Evolutionary conservation across 2,797 vertebrate species (phyloP), one percentile per base, ranked within the genome.

Genomic region (Acrocephalus scirpaceus): DNA sequence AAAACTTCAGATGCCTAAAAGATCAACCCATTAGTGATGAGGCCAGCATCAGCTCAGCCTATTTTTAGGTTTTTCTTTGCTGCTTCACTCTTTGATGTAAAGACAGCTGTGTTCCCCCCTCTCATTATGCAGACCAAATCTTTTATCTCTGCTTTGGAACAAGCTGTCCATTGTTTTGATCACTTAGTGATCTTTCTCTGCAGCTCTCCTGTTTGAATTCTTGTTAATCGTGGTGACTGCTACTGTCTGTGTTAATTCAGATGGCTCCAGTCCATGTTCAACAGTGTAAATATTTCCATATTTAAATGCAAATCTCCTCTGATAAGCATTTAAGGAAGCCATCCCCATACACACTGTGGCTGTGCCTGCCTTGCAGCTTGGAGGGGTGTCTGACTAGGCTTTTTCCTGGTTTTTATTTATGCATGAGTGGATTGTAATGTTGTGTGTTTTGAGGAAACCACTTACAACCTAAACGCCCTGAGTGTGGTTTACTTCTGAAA

Each of bases 91-190:
- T 93, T 95, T 95, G 85, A 96, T 95, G 80, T 95, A 86, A 93
- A 93, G 95, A 84, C 88, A 95, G 83, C 94, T 95, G 92, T 88
- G 88, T 84, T 82, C 70, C 93, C 86, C 86, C 83, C 44, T 34
- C 40, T 84, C 56, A 50, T 88, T 84, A 22, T 78, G 73, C 51
- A 84, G 83, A 84, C 56, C 56, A 56, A 84, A 91, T 53, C 90
- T 93, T 93, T 75, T 73, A 72, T 90, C 81, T 88, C 82, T n/a
- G 13, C 57, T 70, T 86, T 90, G 86, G 86, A 94, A 95, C 95
- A 96, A 92, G 94, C 86, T 84, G 13, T 40, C 51, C 34, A 10
- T 88, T 96, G 93, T 96, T 94, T 92, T 93, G 50, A 86, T 95
- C 51, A 9, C 54, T 86, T 70, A 58, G 50, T 72, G 56, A 65